Conservation (phyloP, 2,797 vertebrate species). For the Diceros bicornis region DNA sequence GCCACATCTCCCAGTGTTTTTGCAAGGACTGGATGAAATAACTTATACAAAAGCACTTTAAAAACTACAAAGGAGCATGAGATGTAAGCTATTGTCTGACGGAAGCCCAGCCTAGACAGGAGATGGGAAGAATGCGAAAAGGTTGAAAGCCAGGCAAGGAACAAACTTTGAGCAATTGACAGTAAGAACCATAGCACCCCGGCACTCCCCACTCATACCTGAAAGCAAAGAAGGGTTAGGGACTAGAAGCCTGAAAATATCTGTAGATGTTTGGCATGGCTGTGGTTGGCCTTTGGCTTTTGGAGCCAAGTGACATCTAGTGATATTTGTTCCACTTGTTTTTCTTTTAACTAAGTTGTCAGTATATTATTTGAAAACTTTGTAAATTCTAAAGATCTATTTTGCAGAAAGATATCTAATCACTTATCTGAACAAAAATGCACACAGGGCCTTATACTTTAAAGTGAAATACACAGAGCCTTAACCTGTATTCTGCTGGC, state of each 20-base stretch:
- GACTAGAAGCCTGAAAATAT: constrained; percentile 26
- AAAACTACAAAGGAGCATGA: background rate
- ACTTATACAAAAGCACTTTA: background rate
- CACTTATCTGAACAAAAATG: constrained; percentile 27
- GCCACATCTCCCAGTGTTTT: background rate
- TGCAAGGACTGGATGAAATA: background rate
- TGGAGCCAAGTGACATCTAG: constrained; percentile 44
- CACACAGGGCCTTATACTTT: background rate
- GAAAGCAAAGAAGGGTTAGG: background rate
- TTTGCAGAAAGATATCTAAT: constrained; percentile 33
- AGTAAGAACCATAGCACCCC: background rate
- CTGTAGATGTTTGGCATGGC: constrained; percentile 42
- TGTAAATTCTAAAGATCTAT: constrained; percentile 9
- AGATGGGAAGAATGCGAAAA: background rate
- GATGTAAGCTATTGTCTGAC: background rate
- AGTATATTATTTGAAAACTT: constrained; percentile 56
- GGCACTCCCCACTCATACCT: background rate
- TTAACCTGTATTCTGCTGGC: background rate
- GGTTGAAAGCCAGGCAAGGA: constrained; percentile 7
- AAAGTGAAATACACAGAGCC: background rate
- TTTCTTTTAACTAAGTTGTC: constrained; percentile 67
- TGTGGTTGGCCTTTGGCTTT: constrained; percentile 53
- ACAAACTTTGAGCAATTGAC: background rate
- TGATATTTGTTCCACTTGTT: constrained; percentile 52
- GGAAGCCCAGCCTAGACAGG: background rate